Evolutionary conservation across 2,113 vertebrate species (phyloP), one percentile per base, ranked within the genome.

Genomic region (Syrrhaptes paradoxus): DNA sequence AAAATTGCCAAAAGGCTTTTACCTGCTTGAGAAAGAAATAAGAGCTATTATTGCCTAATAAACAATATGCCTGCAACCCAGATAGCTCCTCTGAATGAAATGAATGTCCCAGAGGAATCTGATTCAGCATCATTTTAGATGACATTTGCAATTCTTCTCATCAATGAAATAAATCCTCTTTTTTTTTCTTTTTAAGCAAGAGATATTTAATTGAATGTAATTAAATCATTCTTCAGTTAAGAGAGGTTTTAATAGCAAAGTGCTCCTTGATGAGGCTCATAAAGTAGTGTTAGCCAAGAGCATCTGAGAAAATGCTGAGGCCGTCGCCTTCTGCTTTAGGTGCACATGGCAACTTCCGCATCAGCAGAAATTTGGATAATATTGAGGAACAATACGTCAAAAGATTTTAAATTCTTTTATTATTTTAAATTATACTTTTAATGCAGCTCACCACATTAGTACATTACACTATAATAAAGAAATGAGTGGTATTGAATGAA

Each of bases 31-130:
- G 66, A 62, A 94, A 82, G 79, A 84, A 89, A 65, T 81, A 89
- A 54, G 58, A 71, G 41, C 73, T 93, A 68, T 93, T 95, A 92
- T 84, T 93, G 73, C 70, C 78, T 93, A 94, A 95, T 75, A 94
- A 96, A 97, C 89, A 95, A 76, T 41, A 55, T 43, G 65, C 46
- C 21, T 65, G 66, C 45, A 75, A 84, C 62, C 41, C 45, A 73
- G 63, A 65, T n/a, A 89, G 19, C 70, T 89, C 74, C 79, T 82
- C 85, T 77, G 70, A 81, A 83, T 62, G 57, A 90, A 80, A 5
- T 14, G 1, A 49, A 66, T 5, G 7, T 85, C 85, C 78, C 87
- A 49, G 41, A 76, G 77, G 72, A 91, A 52, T n/a, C 20, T 10
- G 61, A 95, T 87, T 92, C 83, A 87, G 74, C 67, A 91, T 21